Evolutionary conservation across 2,113 vertebrate species (phyloP).

Genomic region (Theropithecus gelada): DNA sequence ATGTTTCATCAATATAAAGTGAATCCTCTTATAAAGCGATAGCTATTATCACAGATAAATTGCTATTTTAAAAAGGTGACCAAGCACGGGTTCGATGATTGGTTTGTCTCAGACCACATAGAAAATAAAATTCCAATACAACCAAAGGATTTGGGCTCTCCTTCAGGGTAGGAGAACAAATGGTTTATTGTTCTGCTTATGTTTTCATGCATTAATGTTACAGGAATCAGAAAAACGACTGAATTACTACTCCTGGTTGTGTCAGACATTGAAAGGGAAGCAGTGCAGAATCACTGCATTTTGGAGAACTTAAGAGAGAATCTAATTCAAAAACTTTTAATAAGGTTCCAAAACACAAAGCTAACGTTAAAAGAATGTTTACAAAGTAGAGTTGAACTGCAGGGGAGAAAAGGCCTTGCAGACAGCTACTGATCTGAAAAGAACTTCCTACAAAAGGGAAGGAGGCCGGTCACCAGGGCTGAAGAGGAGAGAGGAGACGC

Average conservation of each 20-base stretch:
- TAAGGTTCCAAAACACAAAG: background rate
- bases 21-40: background rate
- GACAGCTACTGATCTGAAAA: constrained; percentile 8
- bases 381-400: background rate
- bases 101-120: background rate
- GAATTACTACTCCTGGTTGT: background rate
- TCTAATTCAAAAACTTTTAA: constrained; percentile 16
- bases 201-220: background rate
- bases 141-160: background rate
- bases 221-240: background rate
- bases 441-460: constrained; percentile 19
- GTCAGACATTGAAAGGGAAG: background rate
- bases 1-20: background rate
- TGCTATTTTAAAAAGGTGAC: background rate
- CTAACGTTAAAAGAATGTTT: constrained; percentile 1
- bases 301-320: background rate
- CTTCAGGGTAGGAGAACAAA: background rate
- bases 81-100: background rate
- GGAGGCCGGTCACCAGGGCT: background rate
- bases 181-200: background rate
- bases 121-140: constrained; percentile 18
- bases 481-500: background rate
- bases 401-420: background rate
- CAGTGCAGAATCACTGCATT: background rate
- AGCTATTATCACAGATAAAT: background rate